A percentile compares a stretch with the other conserved stretches of the same genome.
Conservation (phyloP, 2,113 vertebrate species). For the Etheostoma spectabile region DNA sequence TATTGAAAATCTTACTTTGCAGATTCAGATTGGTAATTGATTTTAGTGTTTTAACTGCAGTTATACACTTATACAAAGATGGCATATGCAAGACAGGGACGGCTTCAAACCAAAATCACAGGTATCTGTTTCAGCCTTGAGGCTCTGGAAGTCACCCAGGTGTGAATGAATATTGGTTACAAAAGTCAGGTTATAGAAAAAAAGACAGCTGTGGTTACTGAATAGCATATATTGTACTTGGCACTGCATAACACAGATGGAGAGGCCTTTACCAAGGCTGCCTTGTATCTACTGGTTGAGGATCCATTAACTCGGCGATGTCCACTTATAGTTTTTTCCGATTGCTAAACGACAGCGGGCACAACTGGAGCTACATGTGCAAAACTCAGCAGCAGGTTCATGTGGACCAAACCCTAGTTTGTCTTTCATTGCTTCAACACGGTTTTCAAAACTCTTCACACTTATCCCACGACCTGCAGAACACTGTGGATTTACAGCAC, state of each 20-base stretch:
- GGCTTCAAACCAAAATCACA: neutral
- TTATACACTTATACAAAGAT: neutral
- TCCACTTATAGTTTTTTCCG: neutral
- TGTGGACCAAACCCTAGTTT: too few species aligned
- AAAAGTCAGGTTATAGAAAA: neutral
- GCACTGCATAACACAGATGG: neutral
- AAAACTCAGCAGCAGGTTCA: too few species aligned
- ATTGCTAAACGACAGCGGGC: too few species aligned
- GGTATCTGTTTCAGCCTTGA: neutral
- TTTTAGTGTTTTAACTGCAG: neutral
- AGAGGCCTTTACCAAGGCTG: neutral
- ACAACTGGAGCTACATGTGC: too few species aligned
- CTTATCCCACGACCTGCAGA: too few species aligned
- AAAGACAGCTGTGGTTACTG: neutral
- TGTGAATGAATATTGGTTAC: neutral
- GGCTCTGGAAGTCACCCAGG: neutral
- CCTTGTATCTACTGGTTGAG: neutral
- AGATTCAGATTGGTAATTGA: neutral
- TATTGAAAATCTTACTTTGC: neutral
- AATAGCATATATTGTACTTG: neutral
- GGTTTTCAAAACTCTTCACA: too few species aligned
- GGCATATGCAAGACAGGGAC: neutral
- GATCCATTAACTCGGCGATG: conserved; percentile 55
- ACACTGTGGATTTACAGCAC: too few species aligned
- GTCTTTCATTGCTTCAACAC: too few species aligned